Evolutionary conservation across 2,113 vertebrate genomes (phyloP), one percentile per base, ranked within the genome.

Genomic region (Prolemur simus): DNA sequence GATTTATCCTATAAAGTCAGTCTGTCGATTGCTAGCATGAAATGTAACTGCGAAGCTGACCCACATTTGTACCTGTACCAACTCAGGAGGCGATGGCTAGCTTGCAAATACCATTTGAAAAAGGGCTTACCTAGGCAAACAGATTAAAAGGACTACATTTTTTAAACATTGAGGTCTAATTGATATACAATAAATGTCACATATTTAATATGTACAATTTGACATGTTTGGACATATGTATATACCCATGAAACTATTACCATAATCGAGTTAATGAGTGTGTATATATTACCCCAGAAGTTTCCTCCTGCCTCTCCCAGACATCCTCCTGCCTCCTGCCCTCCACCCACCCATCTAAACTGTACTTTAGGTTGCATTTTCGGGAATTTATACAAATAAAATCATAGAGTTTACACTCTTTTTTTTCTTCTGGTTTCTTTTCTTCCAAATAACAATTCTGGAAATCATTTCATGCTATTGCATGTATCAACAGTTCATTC

Each of bases 71-170:
- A 71, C 66, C 45, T 34, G 34, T 10, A 18, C 23, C 25, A 42
- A 14, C 27, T 91, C 23, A 77, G 37, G 37, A 63, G 45, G n/a
- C 32, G 12, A 13, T 54, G 20, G 23, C 27, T 18, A 73, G 34
- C 34, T 58, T 64, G 77, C 15, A 86, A 32, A 49, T 87, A 89
- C 74, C 64, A 47, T 71, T 39, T 86, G 52, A 49, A 91, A 89
- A 92, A 39, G 10, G 3, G 5, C 42, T 78, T 58, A 80, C 32
- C 34, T 87, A 76, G 21, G 42, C 49, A 84, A 52, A 52, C 2
- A 80, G 32, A 71, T 49, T 42, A 68, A 80, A 92, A 88, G 21
- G 32, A n/a, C 27, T 66, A 18, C 27, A 20, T 49, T 52, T 89
- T 63, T 37, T 0, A 3, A 69, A 88, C 58, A 54, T 27, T 81